Evolutionary conservation across 2,113 vertebrate species (phyloP), one percentile per base, ranked within the genome.

Genomic region (Pterocles gutturalis): DNA sequence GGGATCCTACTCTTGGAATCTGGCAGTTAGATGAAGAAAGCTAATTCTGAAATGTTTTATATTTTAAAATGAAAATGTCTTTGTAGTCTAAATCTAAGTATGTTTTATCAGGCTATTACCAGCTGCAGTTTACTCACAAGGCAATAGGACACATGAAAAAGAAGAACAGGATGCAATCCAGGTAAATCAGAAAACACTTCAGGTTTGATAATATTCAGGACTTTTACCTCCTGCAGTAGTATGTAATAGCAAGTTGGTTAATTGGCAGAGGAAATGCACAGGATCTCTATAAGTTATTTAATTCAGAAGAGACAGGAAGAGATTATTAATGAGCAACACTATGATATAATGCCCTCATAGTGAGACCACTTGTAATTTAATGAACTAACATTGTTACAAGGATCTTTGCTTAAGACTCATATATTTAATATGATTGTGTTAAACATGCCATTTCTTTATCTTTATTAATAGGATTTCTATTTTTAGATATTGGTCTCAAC

Each of bases 391-490:
- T 79, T 87, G 66, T 82, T 91, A 58, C 25, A 46, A 82, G 81
- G n/a, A 76, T 89, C 57, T 88, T 92, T 95, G 43, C 83, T 82
- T 67, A 61, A 89, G 83, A 89, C 24, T 97, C 80, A 69, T 22
- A 87, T 36, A 72, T 89, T 84, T 89, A 87, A 95, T 97, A 91
- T 95, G 28, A 49, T 58, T 91, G 55, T 72, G 73, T 77, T 87
- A 94, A 93, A 89, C 22, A 7, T 72, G 70, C n/a, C 66, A 82
- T 34, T 93, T 97, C 87, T 87, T 95, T 96, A 43, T 65, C 78
- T 77, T 93, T 88, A 90, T 70, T 97, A 96, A 97, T 93, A 21
- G 34, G 73, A 77, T 83, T 96, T 83, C 94, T 96, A 96, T 83
- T 97, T 96, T 95, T 95, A 91, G 70, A 9, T 62, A 75, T 17